phyloP scores from a whole-genome alignment of 2,888 invertebrate genomes.

The Morpho deidamia region DNA sequence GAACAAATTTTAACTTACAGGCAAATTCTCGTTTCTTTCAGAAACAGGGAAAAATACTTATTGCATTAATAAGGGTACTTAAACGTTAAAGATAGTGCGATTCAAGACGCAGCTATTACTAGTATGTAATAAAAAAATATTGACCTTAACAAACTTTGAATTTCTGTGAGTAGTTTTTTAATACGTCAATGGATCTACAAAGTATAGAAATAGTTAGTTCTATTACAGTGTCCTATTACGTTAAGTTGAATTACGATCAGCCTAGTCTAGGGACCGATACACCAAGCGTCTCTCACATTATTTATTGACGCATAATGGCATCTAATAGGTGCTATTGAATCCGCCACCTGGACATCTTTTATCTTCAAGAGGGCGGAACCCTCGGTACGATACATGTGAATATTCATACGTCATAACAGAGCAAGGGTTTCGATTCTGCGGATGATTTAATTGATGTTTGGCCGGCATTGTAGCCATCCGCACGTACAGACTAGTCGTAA shows the following conservation, averaged over 20 bases:
- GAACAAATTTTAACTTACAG: too few relatives aligned
- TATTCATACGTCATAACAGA: slow-evolving; percentile 68
- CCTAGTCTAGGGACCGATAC: slow-evolving; percentile 52
- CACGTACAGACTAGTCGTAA: slow-evolving; percentile 63
- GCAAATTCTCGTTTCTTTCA: too few relatives aligned
- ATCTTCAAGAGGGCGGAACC: slow-evolving; percentile 47
- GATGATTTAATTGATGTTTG: slow-evolving; percentile 65
- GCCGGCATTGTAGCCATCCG: slow-evolving; percentile 41
- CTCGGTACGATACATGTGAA: slow-evolving; percentile 49
- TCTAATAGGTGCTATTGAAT: slow-evolving; percentile 76
- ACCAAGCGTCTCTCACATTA: slow-evolving; percentile 64
- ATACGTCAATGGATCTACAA: slow-evolving; percentile 14
- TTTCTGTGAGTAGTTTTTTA: too few relatives aligned
- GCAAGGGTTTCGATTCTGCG: slow-evolving; percentile 40
- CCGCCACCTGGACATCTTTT: slow-evolving; percentile 68
- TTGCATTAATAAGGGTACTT: too few relatives aligned
- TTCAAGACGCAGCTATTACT: too few relatives aligned
- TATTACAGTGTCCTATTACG: slow-evolving; percentile 62
- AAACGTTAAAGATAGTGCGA: too few relatives aligned
- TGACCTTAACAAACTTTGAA: too few relatives aligned
- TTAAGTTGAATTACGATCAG: slow-evolving; percentile 59
- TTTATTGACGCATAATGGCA: slow-evolving; percentile 75
- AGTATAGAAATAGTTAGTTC: slow-evolving; percentile 28
- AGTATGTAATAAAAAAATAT: too few relatives aligned
- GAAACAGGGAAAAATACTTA: too few relatives aligned